These are phyloP conservation scores for Acanthoscelides obtectus DNA, from an alignment of 2,888 invertebrate species.

Conservation along the genomic window DNA sequence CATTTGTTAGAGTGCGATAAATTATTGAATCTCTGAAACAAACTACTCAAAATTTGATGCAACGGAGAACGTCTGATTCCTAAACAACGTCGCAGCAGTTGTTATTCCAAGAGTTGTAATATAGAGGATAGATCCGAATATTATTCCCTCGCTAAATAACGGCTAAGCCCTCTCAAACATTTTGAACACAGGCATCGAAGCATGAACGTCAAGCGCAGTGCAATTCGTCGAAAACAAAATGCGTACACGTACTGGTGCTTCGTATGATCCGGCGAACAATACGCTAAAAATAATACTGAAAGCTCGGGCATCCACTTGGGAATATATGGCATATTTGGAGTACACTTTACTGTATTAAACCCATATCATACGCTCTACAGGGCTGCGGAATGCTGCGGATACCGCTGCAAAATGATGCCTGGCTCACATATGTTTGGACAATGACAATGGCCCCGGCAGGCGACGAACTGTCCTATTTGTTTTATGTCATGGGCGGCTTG, in stretches of 20 bases:
- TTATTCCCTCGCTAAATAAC: not conserved
- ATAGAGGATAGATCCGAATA: not conserved
- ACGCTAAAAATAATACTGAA: not conserved
- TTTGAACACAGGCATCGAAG: not conserved
- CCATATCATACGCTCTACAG: slow-evolving; percentile 28
- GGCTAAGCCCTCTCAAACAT: not conserved
- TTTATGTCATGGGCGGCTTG: not conserved
- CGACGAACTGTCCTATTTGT: not conserved
- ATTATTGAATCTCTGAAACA: too few species aligned
- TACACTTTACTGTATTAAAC: slow-evolving; percentile 30
- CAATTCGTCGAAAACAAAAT: not conserved
- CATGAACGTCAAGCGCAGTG: not conserved
- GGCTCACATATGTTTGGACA: slow-evolving; percentile 26
- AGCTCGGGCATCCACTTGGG: slow-evolving; percentile 2
- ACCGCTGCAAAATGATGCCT: slow-evolving; percentile 18
- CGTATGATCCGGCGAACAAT: not conserved
- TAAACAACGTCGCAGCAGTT: too few species aligned
- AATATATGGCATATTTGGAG: slow-evolving; percentile 23
- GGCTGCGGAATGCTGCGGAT: slow-evolving; percentile 26
- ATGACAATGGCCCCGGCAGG: slow-evolving; percentile 1
- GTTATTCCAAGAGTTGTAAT: too few species aligned
- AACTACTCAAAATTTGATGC: too few species aligned
- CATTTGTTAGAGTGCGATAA: too few species aligned
- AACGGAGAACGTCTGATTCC: too few species aligned
- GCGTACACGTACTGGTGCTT: not conserved